A percentile compares a stretch with the other conserved stretches of the same genome.
Conservation (phyloP, 30 jellyfish, hydroid and myxozoan species). For the Mastigias papua region DNA sequence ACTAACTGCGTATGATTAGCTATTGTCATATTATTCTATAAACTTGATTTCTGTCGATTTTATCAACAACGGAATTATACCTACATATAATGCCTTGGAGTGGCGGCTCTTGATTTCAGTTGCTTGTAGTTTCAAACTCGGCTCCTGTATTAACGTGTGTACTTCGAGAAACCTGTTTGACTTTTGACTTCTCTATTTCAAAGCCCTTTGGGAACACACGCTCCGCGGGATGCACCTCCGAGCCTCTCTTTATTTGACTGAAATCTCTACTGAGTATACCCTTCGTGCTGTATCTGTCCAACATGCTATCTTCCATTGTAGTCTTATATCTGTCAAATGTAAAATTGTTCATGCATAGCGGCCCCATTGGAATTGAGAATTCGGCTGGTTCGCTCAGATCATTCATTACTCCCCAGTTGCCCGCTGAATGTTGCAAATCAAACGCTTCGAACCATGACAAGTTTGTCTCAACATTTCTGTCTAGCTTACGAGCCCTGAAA, state of each 20-base stretch:
- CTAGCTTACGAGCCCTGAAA: conserved; percentile 44
- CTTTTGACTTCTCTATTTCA: conserved; percentile 5
- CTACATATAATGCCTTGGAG: not conserved
- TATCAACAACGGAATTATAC: not conserved
- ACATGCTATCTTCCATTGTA: conserved; percentile 48
- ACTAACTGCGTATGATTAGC: too few relatives aligned
- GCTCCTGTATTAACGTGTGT: conserved; percentile 29
- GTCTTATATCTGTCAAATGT: conserved; percentile 61
- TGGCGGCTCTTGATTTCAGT: not conserved
- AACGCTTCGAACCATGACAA: conserved; percentile 73
- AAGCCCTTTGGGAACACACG: conserved; percentile 4
- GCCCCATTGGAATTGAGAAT: conserved; percentile 79
- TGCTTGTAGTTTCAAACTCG: conserved; percentile 19
- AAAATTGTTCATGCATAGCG: conserved; percentile 52
- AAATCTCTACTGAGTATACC: conserved; percentile 17
- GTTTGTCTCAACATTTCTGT: conserved; percentile 37
- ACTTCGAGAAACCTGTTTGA: not conserved
- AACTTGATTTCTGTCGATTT: not conserved
- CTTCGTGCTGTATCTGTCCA: conserved; percentile 56
- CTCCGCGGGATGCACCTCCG: conserved; percentile 50
- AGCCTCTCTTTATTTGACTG: conserved; percentile 31
- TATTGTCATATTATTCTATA: too few relatives aligned
- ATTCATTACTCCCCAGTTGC: conserved; percentile 45
- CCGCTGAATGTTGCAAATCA: conserved; percentile 65
- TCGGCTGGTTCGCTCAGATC: conserved; percentile 70